Evolutionary conservation across 1,140 invertebrate genomes (phyloP).

Genomic region (Riptortus pedestris): DNA sequence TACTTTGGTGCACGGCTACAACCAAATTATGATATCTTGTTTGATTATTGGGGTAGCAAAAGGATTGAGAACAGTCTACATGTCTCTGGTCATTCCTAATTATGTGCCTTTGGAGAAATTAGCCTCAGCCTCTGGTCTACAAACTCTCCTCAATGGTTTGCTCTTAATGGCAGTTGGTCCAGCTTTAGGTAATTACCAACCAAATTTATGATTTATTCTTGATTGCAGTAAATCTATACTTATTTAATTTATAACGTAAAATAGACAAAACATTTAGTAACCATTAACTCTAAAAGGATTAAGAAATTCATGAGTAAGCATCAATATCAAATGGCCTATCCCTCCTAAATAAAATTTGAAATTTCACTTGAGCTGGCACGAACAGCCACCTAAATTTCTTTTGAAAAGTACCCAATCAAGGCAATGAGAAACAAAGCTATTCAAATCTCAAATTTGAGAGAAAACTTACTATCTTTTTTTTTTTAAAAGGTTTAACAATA

Average conservation of each 20-base stretch:
- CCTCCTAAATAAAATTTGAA: too few species aligned
- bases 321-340: too few species aligned
- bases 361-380: neutral
- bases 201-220: neutral
- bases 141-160: slow-evolving; percentile 46
- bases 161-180: slow-evolving; percentile 49
- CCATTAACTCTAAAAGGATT: neutral
- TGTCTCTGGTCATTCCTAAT: slow-evolving; percentile 53
- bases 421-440: neutral
- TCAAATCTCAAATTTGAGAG: neutral
- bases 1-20: neutral
- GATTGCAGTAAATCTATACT: neutral
- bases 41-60: slow-evolving; percentile 49
- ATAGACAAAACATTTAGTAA: neutral
- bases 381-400: neutral
- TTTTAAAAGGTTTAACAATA: neutral
- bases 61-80: slow-evolving; percentile 56
- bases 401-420: neutral
- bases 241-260: neutral
- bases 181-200: slow-evolving; percentile 43
- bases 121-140: slow-evolving; percentile 51
- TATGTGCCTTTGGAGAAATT: slow-evolving; percentile 53
- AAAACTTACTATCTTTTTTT: neutral
- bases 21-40: neutral
- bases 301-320: too few species aligned